Percentiles rank a stretch among this genome's conserved stretches.
phyloP scores from a whole-genome alignment of 2,113 vertebrate genomes.

The Ceyx margarethae region DNA sequence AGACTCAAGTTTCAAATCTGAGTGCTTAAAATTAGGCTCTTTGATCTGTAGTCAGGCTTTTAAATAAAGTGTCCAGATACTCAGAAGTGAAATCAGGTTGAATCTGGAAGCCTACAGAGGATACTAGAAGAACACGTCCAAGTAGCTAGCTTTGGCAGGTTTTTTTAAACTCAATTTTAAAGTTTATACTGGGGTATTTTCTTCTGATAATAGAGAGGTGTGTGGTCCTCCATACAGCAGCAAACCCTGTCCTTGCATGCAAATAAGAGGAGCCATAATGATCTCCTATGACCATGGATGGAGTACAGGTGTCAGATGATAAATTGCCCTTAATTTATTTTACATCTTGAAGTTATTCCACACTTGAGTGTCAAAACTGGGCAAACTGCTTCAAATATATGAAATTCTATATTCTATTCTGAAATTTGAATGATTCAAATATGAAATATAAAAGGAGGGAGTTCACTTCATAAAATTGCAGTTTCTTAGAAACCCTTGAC shows the following conservation, averaged over 20 bases:
- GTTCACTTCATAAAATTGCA: not conserved
- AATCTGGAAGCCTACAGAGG: not conserved
- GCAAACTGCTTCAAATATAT: not conserved
- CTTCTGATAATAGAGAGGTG: not conserved
- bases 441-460: not conserved
- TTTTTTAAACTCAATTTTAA: not conserved
- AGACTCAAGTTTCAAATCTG: constrained; percentile 3
- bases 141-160: not conserved
- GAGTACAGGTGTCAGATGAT: not conserved
- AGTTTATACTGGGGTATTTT: not conserved
- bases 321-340: not conserved
- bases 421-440: not conserved
- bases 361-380: not conserved
- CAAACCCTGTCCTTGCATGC: not conserved
- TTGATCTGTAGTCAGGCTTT: constrained; percentile 13
- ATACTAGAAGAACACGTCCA: not conserved
- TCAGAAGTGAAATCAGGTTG: not conserved
- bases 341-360: not conserved
- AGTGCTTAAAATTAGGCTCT: constrained; percentile 34
- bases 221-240: not conserved
- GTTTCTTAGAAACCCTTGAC: not conserved
- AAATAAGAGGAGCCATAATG: not conserved
- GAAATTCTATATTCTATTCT: not conserved
- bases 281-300: not conserved
- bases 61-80: not conserved